Evolutionary conservation across 1,140 invertebrate species (phyloP).

Genomic region (Adelges cooleyi): DNA sequence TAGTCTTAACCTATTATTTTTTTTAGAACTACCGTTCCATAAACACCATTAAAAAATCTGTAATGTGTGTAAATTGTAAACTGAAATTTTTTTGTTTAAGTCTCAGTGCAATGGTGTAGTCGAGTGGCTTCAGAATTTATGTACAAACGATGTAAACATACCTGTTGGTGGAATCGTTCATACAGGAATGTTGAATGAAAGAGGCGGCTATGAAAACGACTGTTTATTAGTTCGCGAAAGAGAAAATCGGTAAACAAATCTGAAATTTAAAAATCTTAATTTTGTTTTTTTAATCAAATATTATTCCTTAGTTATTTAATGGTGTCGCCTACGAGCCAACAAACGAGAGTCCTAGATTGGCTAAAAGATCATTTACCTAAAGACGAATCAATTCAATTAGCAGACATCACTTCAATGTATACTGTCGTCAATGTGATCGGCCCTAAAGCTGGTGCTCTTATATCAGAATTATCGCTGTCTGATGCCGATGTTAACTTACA

Average conservation of each 20-base stretch:
- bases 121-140: constrained; percentile 80
- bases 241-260: constrained; percentile 18
- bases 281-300: neutral
- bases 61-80: too few species aligned
- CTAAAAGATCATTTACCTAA: constrained; percentile 72
- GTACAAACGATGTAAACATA: constrained; percentile 95
- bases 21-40: too few species aligned
- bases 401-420: constrained; percentile 87
- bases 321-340: constrained; percentile 95
- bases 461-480: constrained; percentile 53
- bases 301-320: constrained; percentile 78
- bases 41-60: too few species aligned
- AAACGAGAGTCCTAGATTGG: constrained; percentile 88
- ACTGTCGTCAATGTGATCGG: constrained; percentile 76
- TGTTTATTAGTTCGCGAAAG: constrained; percentile 64
- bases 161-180: constrained; percentile 90
- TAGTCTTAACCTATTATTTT: too few species aligned
- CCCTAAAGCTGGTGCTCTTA: constrained; percentile 57
- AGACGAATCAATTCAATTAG: constrained; percentile 66
- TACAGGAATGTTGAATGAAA: constrained; percentile 93
- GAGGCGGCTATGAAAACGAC: constrained; percentile 96
- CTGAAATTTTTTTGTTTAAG: constrained; percentile 39
- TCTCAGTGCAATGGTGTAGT: constrained; percentile 79
- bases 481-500: constrained; percentile 56
- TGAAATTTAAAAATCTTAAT: neutral